Percentiles rank a stretch among this genome's conserved stretches.
Evolutionary conservation across 2,888 invertebrate species (phyloP).

Genomic region (Clepsis dumicolana): DNA sequence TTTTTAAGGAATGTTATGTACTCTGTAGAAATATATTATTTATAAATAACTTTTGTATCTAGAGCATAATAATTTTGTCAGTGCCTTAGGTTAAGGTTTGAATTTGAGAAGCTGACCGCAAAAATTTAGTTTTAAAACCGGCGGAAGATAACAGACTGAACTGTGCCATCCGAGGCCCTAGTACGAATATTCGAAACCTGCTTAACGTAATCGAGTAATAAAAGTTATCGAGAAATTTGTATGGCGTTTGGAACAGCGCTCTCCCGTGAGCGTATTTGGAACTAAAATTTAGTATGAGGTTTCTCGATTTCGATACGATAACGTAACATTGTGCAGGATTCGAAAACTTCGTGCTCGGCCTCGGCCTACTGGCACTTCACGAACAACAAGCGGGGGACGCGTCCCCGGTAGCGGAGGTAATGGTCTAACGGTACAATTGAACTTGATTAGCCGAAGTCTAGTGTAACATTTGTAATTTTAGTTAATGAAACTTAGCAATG

Average conservation of each 20-base stretch:
- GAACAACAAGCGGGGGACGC: slow-evolving; percentile 3
- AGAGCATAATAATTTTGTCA: slow-evolving; percentile 80
- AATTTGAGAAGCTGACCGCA: slow-evolving; percentile 69
- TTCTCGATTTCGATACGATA: too few relatives aligned
- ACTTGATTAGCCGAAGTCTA: slow-evolving; percentile 21
- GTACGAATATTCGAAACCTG: too few relatives aligned
- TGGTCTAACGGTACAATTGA: slow-evolving; percentile 17
- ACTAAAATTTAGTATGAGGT: too few relatives aligned
- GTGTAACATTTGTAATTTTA: slow-evolving; percentile 38
- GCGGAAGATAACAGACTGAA: slow-evolving; percentile 33
- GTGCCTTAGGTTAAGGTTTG: slow-evolving; percentile 82
- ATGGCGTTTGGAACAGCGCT: too few relatives aligned
- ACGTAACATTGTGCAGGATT: too few relatives aligned
- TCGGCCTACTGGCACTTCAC: background rate
- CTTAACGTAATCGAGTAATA: too few relatives aligned
- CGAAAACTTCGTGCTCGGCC: too few relatives aligned
- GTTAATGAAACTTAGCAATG: slow-evolving; percentile 40
- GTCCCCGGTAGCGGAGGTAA: background rate
- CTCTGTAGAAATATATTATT: slow-evolving; percentile 76
- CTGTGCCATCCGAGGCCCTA: slow-evolving; percentile 25
- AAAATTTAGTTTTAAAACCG: slow-evolving; percentile 63
- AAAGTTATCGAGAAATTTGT: too few relatives aligned
- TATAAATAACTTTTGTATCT: slow-evolving; percentile 70
- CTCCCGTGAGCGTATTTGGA: too few relatives aligned
- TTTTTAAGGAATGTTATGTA: slow-evolving; percentile 81